Percentiles rank a stretch among this genome's conserved stretches.
Conservation (phyloP, 2,113 vertebrate genomes). For the Steatornis caripensis region DNA sequence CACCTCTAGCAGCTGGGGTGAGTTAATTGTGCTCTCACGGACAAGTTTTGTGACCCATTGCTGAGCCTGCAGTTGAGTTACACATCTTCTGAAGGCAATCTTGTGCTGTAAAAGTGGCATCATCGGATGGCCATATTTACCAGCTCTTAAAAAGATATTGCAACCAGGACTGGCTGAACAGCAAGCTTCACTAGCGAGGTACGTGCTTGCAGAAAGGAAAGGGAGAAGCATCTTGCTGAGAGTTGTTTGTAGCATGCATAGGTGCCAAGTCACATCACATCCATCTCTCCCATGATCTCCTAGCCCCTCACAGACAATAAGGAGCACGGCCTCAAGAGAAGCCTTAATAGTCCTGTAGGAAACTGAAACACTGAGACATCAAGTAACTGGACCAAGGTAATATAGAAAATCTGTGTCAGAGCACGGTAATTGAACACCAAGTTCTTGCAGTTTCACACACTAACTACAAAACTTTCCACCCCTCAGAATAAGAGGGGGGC, state of each 20-base stretch:
- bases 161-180: neutral
- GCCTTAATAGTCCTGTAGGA: neutral
- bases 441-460: neutral
- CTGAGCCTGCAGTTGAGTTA: neutral
- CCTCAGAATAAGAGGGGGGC: neutral
- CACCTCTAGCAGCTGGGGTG: neutral
- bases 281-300: neutral
- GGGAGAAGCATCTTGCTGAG: neutral
- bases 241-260: neutral
- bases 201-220: neutral
- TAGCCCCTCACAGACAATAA: neutral
- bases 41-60: neutral
- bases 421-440: neutral
- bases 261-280: neutral
- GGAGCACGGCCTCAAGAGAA: neutral
- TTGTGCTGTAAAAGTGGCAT: neutral
- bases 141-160: neutral
- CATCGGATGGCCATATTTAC: neutral
- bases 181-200: neutral
- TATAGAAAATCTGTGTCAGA: neutral
- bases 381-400: neutral
- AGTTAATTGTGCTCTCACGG: rapidly evolving
- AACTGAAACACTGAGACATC: neutral
- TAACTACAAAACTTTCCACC: neutral
- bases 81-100: neutral